Evolutionary conservation across 2,888 invertebrate genomes (phyloP), one percentile per base, ranked within the genome.

Genomic region (Poecilus cupreus): DNA sequence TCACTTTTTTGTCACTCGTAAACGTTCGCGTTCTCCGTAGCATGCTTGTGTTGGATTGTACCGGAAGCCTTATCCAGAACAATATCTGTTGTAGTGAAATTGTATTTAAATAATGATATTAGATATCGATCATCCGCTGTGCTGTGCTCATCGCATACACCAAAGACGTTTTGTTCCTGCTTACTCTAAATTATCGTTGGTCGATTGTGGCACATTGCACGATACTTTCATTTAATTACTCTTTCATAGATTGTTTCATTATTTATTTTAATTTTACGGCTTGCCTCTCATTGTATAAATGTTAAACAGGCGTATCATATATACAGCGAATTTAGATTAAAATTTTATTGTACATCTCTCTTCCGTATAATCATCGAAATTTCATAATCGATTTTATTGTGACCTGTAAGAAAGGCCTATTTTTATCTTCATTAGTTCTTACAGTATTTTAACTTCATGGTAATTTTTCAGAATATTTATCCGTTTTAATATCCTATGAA

Each of bases 111-210:
- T 68, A 32, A 68, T 68, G 37, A 68, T 68, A 68, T 68, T 68
- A 68, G 60, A 60, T 60, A 60, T 37, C 37, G 24, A 20, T 51
- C 18, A 75, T 49, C 51, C 24, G 51, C 2, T 72, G 49, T 72
- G 70, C 68, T 80, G 72, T 80, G 72, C 72, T 80, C 57, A 54
- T 80, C 16, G 51, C 80, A 80, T 57, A 80, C 72, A 72, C 80
- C 80, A 80, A 80, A 80, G 80, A 80, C 72, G 22, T 72, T 80
- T 80, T 80, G 80, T 80, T 80, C 80, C 80, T 80, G 54, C 43
- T 80, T 72, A 70, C 68, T 79, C 79, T 51, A 79, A 79, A 79
- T 49, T 78, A 54, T 54, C 54, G 54, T 70, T 39, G 10, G 68
- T 68, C 22, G 20, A n/a, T 18, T 68, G 43, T 70, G 16, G 32